Conservation (phyloP, 2,797 vertebrate species). For the Enteromius viviparus region DNA sequence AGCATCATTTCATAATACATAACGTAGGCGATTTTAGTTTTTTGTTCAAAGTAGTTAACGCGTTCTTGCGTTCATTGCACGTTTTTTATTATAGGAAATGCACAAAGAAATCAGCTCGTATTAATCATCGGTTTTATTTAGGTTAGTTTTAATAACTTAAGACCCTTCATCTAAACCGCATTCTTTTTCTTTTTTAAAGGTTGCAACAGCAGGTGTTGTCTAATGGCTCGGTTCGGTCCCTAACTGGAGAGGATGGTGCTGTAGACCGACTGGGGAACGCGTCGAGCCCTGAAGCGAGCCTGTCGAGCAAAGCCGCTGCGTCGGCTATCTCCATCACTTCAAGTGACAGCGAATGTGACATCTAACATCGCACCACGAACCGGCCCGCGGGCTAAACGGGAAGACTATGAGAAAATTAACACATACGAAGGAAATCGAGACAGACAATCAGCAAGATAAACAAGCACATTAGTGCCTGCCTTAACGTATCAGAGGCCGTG, state of each 20-base stretch:
- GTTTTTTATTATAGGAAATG: neutral
- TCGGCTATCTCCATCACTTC: conserved; percentile 99
- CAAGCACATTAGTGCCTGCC: conserved; percentile 78
- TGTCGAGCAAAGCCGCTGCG: conserved; percentile 94
- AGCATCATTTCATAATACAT: neutral
- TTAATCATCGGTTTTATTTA: neutral
- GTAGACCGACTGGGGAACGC: conserved; percentile 87
- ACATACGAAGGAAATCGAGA: conserved; percentile 65
- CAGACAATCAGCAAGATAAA: conserved; percentile 78
- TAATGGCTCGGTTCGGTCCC: conserved; percentile 87
- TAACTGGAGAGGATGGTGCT: conserved; percentile 87
- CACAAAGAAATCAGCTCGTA: neutral
- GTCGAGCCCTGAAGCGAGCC: conserved; percentile 92
- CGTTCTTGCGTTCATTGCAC: neutral
- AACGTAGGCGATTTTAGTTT: neutral
- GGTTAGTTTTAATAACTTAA: neutral
- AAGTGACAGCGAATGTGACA: conserved; percentile 99
- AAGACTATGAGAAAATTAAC: conserved; percentile 63
- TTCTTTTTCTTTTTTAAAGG: conserved; percentile 72
- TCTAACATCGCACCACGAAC: conserved; percentile 78
- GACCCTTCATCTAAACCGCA: neutral
- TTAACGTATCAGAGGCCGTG: conserved; percentile 69
- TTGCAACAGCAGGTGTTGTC: conserved; percentile 96
- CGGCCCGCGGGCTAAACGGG: conserved; percentile 46
- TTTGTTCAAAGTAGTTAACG: neutral